Base-by-base conservation (phyloP, 2,888 invertebrate genomes). In the Thera obeliscata region DNA sequence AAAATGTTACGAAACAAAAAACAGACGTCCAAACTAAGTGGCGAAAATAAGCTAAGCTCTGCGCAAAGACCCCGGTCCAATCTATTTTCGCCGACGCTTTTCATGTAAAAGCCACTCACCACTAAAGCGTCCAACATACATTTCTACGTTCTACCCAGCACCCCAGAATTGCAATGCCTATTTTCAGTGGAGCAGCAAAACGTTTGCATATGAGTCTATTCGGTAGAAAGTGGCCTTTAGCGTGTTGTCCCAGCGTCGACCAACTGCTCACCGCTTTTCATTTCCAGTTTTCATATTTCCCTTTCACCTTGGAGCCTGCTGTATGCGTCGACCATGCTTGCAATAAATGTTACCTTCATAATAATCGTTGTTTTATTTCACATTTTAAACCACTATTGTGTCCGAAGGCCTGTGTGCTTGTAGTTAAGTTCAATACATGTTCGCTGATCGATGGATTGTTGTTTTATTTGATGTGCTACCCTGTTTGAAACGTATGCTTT, bases 341-440 rank as follows among this genome's bases (percentile, higher is more conserved):
- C 81, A 93, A 93, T 93, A 93, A 93, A 93, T 90, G 87, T 91
- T 89, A 77, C 74, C 75, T 81, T 78, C 80, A 85, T 81, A 59
- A 67, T 65, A 81, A 87, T 80, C 80, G 91, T 90, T 88, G 92
- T 93, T 93, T 92, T 88, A 92, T 93, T 89, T 87, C 89, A 87
- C 84, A 85, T 88, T 89, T 82, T 70, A 81, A 82, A 73, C 71
- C 72, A 69, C 22, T 22, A 22, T 22, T 74, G 67, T 65, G 56
- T 49, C 65, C 76, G 52, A 77, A 67, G 74, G 72, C 74, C 64
- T 58, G 67, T 74, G 61, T 77, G 83, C 80, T 81, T 79, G 77
- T 83, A 80, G 83, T 76, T 77, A 71, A 46, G 43, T 9, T 46
- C 11, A 61, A 61, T 66, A 66, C 61, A 67, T 79, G 75, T 64